Percentiles rank a stretch among this genome's conserved stretches.
Evolutionary conservation across 2,888 invertebrate genomes (phyloP).

Genomic region (Polietes domitor): DNA sequence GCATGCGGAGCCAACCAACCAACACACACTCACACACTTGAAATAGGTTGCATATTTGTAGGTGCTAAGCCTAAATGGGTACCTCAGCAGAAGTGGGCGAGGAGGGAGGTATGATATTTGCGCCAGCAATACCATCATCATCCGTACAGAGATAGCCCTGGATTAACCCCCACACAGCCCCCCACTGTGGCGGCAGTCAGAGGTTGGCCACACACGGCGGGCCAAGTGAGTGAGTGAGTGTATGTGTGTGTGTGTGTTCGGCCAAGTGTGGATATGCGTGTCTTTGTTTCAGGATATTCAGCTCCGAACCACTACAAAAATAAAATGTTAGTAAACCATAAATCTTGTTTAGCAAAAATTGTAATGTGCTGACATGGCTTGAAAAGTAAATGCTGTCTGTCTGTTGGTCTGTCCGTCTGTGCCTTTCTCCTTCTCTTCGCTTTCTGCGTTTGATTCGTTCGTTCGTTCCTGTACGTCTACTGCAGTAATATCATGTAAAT

Average conservation of each 20-base stretch:
- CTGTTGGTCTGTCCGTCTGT: slow-evolving; percentile 28
- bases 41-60: slow-evolving; percentile 69
- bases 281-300: slow-evolving; percentile 35
- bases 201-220: background rate
- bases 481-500: slow-evolving; percentile 67
- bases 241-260: background rate
- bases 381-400: slow-evolving; percentile 65
- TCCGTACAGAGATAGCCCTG: background rate
- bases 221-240: background rate
- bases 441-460: slow-evolving; percentile 26
- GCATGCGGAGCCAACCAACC: slow-evolving; percentile 32
- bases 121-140: slow-evolving; percentile 46
- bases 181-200: background rate
- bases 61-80: slow-evolving; percentile 64
- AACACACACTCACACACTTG: background rate
- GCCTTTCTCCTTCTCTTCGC: slow-evolving; percentile 16
- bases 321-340: slow-evolving; percentile 70
- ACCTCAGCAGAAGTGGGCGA: slow-evolving; percentile 43
- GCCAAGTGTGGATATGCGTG: too few species aligned
- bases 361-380: slow-evolving; percentile 69
- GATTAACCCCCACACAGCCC: slow-evolving; percentile 7
- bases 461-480: too few species aligned
- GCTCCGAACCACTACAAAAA: slow-evolving; percentile 58
- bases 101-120: slow-evolving; percentile 42
- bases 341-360: slow-evolving; percentile 72